Percentiles rank a stretch among this genome's conserved stretches.
Evolutionary conservation across 2,113 vertebrate genomes (phyloP).

Genomic region (Caloenas nicobarica): DNA sequence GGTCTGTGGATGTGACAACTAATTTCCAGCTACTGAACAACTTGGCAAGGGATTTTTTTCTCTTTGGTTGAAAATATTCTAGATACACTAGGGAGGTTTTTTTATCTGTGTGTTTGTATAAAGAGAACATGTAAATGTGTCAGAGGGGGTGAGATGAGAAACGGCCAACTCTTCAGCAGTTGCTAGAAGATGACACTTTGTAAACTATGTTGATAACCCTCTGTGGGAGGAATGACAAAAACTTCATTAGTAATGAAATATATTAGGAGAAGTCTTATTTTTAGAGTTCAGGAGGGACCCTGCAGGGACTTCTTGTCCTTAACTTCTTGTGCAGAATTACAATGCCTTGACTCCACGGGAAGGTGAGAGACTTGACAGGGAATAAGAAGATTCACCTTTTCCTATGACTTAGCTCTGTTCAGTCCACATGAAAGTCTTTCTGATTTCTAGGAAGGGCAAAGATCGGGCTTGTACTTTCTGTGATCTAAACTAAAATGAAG

Average conservation of each 20-base stretch:
- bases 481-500: neutral
- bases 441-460: neutral
- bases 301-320: neutral
- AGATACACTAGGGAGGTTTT: slow-evolving; percentile 40
- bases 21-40: slow-evolving; percentile 76
- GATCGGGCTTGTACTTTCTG: neutral
- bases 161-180: slow-evolving; percentile 69
- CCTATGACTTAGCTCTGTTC: neutral
- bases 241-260: slow-evolving; percentile 82
- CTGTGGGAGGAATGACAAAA: slow-evolving; percentile 71
- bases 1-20: slow-evolving; percentile 63
- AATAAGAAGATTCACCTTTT: neutral
- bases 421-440: neutral
- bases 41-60: slow-evolving; percentile 72
- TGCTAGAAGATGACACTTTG: slow-evolving; percentile 81
- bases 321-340: neutral
- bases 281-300: slow-evolving; percentile 31
- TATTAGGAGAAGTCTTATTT: slow-evolving; percentile 73
- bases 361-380: neutral
- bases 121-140: slow-evolving; percentile 28
- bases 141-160: neutral
- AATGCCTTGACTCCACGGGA: neutral
- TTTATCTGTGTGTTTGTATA: neutral
- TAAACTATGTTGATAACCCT: slow-evolving; percentile 80
- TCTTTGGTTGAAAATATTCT: slow-evolving; percentile 71